Evolutionary conservation across 1,140 invertebrate genomes (phyloP), one percentile per base, ranked within the genome.

Genomic region (Xylocopa sonorina): DNA sequence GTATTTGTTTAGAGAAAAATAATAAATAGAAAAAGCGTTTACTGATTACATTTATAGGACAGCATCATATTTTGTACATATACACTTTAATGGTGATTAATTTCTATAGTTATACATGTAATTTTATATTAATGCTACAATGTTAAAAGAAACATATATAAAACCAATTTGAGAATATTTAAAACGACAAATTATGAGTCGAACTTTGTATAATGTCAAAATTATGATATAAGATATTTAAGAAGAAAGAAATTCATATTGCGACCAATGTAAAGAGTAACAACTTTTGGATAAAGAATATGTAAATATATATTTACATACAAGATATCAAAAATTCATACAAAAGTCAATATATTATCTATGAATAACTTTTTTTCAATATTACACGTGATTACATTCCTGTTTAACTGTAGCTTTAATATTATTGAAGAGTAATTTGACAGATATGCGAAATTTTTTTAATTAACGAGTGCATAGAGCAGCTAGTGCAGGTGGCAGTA

Each of bases 231-330:
- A 63, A 55, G 46, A 53, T 60, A 57, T 75, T 77, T 57, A 72
- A 34, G 29, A 63, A 57, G 41, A 77, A n/a, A 60, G 53, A 73
- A 71, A 32, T 50, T 29, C 12, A 27, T 43, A 81, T n/a, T 69
- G 68, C n/a, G 73, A 81, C 78, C 73, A 84, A 84, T 85, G 78
- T 85, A 85, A 85, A 72, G n/a, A n/a, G 62, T 64, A 78, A 77
- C 21, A 79, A 71, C 16, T 69, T 80, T 51, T 72, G 55, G 27
- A 74, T 58, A 55, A 72, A 55, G 6, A 57, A 50, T 84, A 68
- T 78, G 53, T 81, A 78, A 82, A 77, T 84, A 84, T 73, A 78
- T 50, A 85, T 76, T 77, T 81, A 68, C 43, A 84, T 66, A 72
- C 24, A 46, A 60, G 1, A 53, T 16, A 18, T 34, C 1, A 46